Conservation (phyloP, 2,888 invertebrate species). For the Eupithecia subumbrata region DNA sequence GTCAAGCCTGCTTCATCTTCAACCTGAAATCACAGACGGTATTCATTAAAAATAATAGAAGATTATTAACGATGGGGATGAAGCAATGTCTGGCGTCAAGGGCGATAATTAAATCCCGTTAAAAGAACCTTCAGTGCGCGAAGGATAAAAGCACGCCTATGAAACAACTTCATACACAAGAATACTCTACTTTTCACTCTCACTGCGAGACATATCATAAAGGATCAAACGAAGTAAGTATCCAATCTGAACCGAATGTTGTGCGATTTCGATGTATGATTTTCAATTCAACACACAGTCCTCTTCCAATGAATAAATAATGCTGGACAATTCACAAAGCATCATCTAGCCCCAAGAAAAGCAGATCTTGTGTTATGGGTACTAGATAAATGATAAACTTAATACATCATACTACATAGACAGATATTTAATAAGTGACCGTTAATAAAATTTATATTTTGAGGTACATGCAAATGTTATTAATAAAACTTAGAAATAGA, state of each 20-base stretch:
- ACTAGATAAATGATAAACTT: too few species aligned
- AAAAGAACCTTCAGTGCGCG: too few species aligned
- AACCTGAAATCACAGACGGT: slow-evolving; percentile 10
- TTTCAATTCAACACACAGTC: too few species aligned
- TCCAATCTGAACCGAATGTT: too few species aligned
- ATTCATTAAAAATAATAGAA: background rate
- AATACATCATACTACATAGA: too few species aligned
- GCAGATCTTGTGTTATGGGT: background rate
- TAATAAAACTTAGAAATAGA: too few species aligned
- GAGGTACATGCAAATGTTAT: background rate
- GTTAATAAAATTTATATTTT: too few species aligned
- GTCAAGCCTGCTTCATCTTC: slow-evolving; percentile 20
- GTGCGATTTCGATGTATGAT: background rate
- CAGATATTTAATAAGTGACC: too few species aligned
- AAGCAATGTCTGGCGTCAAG: background rate
- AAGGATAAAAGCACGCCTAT: background rate
- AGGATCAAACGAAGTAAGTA: too few species aligned
- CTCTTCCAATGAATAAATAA: background rate
- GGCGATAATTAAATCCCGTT: background rate
- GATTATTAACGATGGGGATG: background rate
- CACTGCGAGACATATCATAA: background rate
- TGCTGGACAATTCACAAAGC: too few species aligned
- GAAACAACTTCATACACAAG: background rate
- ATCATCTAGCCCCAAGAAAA: too few species aligned
- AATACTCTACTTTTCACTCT: too few species aligned